phyloP scores from a whole-genome alignment of 2,113 vertebrate genomes.

The Dendrocopos noguchii region DNA sequence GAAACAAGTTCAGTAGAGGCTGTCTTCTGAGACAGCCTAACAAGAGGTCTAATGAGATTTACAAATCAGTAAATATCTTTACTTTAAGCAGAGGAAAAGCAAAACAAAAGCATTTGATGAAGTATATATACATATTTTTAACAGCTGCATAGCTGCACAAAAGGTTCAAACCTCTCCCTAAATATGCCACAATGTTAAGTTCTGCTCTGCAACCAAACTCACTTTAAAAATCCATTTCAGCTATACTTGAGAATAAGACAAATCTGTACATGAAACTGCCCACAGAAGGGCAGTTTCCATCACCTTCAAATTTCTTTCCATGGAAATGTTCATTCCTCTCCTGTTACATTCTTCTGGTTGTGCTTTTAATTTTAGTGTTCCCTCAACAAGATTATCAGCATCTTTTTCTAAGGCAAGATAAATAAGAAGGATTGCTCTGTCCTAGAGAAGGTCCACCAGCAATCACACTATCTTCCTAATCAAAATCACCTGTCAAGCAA shows the following conservation, averaged over 20 bases:
- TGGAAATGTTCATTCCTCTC: background rate
- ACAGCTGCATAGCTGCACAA: background rate
- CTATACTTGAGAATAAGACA: background rate
- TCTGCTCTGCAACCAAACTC: background rate
- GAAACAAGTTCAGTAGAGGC: background rate
- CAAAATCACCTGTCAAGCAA: conserved; percentile 5
- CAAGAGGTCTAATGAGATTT: background rate
- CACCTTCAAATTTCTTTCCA: background rate
- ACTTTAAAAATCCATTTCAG: background rate
- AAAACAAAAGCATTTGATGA: background rate
- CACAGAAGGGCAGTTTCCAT: background rate
- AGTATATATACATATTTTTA: background rate
- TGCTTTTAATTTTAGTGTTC: background rate
- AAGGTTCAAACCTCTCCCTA: background rate
- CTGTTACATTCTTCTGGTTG: background rate
- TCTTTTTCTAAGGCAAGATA: conserved; percentile 15
- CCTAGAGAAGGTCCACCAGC: conserved; percentile 19
- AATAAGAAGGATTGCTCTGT: background rate
- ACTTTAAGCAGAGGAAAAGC: background rate
- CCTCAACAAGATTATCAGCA: background rate
- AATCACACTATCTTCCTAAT: conserved; percentile 34
- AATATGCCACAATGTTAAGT: background rate
- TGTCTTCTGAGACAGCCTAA: background rate
- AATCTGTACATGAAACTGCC: background rate
- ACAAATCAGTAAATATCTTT: background rate